Percentiles rank a stretch among this genome's conserved stretches.
Conservation (phyloP, 2,797 vertebrate species). For the Enteromius unitaeniatus region DNA sequence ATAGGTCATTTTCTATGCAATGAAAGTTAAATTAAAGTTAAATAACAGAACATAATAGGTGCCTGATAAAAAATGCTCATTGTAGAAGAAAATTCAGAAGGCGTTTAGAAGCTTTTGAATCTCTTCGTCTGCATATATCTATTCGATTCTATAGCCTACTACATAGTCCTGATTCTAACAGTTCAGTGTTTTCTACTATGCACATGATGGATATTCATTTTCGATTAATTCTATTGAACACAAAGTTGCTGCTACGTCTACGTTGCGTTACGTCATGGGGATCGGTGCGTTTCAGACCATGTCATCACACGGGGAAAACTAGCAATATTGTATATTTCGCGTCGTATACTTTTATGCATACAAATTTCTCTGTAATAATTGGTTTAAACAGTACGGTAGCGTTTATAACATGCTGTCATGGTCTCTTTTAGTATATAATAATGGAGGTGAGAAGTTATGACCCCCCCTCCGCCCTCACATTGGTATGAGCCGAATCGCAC, state of each 20-base stretch:
- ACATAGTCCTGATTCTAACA: neutral
- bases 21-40: too few relatives aligned
- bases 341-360: neutral
- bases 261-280: neutral
- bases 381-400: fast-evolving
- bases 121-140: too few relatives aligned
- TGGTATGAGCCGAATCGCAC: slow-evolving; percentile 44
- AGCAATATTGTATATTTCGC: neutral
- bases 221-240: neutral
- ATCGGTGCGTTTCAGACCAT: neutral
- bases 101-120: too few relatives aligned
- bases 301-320: neutral
- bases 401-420: neutral
- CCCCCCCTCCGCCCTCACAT: neutral
- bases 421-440: neutral
- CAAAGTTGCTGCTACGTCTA: neutral
- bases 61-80: too few relatives aligned
- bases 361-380: neutral
- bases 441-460: neutral
- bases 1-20: too few relatives aligned
- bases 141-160: neutral
- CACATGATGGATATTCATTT: neutral
- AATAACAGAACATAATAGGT: too few relatives aligned
- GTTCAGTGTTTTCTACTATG: neutral
- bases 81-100: too few relatives aligned